Conservation (phyloP, 2,113 vertebrate genomes). For the Corapipo altera region DNA sequence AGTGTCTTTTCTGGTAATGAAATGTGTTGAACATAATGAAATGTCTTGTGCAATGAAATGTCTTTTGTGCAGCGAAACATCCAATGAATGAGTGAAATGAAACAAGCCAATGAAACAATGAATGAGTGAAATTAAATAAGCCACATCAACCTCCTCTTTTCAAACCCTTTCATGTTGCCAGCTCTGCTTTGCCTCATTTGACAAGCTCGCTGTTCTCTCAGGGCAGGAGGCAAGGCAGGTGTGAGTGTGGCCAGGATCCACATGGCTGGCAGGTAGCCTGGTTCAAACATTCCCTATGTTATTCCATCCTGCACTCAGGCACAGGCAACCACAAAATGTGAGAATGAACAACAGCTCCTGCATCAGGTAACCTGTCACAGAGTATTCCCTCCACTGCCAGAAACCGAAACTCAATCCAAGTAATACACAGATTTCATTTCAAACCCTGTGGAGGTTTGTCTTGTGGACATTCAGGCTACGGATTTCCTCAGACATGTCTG, state of each 20-base stretch:
- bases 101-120: neutral
- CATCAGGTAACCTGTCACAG: neutral
- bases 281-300: neutral
- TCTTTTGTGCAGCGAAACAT: neutral
- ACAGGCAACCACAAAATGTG: neutral
- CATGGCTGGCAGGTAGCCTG: neutral
- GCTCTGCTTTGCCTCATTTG: neutral
- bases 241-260: neutral
- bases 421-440: neutral
- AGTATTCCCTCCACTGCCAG: neutral
- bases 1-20: slow-evolving; percentile 20
- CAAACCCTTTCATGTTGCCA: neutral
- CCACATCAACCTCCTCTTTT: neutral
- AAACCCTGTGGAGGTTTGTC: neutral
- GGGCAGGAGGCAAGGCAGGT: neutral
- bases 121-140: neutral
- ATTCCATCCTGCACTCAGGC: neutral
- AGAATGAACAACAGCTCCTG: neutral
- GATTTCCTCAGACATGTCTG: neutral
- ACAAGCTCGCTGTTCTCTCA: neutral
- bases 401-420: neutral
- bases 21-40: slow-evolving; percentile 5
- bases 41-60: neutral
- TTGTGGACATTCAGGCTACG: neutral
- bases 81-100: neutral